A percentile compares a stretch with the other conserved stretches of the same genome.
Conservation (phyloP, 2,113 vertebrate species). For the Strix aluco region DNA sequence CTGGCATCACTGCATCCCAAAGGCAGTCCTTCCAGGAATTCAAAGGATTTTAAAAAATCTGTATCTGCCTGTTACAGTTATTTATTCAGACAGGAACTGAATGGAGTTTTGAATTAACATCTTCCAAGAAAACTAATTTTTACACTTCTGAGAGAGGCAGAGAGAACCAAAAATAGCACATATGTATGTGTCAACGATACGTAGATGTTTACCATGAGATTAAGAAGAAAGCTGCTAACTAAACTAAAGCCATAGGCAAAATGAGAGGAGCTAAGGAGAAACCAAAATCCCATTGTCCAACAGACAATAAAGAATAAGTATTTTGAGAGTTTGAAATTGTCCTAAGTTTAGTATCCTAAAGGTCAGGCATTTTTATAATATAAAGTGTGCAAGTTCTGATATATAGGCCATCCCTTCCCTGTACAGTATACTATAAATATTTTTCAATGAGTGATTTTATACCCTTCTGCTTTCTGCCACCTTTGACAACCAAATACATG, state of each 20-base stretch:
- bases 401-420: not conserved
- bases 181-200: not conserved
- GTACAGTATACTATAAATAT: not conserved
- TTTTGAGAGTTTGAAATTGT: not conserved
- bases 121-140: not conserved
- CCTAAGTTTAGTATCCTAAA: not conserved
- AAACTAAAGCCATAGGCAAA: not conserved
- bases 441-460: not conserved
- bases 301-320: not conserved
- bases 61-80: not conserved
- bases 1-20: not conserved
- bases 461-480: not conserved
- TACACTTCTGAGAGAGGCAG: not conserved
- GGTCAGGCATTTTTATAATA: not conserved
- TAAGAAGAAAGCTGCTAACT: not conserved
- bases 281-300: not conserved
- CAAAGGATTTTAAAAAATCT: not conserved
- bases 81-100: constrained; percentile 14
- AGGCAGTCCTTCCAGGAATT: constrained; percentile 14
- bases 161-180: not conserved
- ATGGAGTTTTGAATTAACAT: not conserved
- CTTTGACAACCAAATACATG: not conserved
- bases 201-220: not conserved
- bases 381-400: not conserved
- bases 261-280: not conserved